Evolutionary conservation across 2,797 vertebrate species (phyloP), one percentile per base, ranked within the genome.

Genomic region (Urosaurus nigricauda): DNA sequence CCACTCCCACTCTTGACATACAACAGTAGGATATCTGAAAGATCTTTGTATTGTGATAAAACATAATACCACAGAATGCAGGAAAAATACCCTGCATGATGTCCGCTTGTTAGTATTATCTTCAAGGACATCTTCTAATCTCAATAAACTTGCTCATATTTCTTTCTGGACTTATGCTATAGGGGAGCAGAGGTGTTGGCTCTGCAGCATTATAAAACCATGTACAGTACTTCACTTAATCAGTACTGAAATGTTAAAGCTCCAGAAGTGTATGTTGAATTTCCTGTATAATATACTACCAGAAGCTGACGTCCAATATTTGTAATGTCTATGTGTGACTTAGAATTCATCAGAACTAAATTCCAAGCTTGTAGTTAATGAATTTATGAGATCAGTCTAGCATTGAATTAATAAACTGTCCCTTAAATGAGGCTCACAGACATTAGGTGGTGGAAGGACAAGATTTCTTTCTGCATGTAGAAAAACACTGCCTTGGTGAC

Each of bases 401-500:
- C 75, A 78, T 32, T 84, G 53, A 83, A 89, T 81, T 88, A 83
- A 87, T 86, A 92, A 82, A 84, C 89, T 89, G 47, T 78, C 90
- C 9, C 88, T 8, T 91, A 92, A 84, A 92, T 85, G 79, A 84
- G 89, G 75, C 73, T 87, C 78, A 71, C 88, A 90, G 90, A 86
- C 84, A 81, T 71, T 89, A 12, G 78, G 43, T 86, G 65, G 21
- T 73, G 56, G 35, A 75, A 87, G 80, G 60, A 74, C 65, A 75
- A 87, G 71, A 82, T 51, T 91, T 26, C 84, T 82, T 21, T 65
- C 56, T 37, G 21, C 24, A 68, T 35, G 19, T 24, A 70, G 19
- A 75, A 58, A 37, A 77, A 26, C 2, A 68, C 63, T 40, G 7
- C 51, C 79, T 74, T 86, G 3, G 8, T 32, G 77, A 75, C 32